Percentiles rank a stretch among this genome's conserved stretches.
phyloP scores from a whole-genome alignment of 2,113 vertebrate species.

The Mirounga angustirostris region DNA sequence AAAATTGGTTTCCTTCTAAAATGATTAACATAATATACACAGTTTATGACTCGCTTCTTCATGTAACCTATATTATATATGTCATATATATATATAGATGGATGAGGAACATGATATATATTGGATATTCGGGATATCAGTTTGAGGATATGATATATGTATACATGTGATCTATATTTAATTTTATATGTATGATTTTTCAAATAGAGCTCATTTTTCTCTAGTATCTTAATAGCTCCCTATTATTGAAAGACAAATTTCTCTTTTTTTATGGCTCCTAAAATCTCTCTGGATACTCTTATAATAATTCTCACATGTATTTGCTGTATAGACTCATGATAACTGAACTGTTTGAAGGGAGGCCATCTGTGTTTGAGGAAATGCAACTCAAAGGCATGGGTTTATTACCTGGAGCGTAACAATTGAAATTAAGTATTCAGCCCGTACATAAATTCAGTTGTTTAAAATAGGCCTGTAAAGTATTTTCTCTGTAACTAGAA shows the following conservation, averaged over 20 bases:
- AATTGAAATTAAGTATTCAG: background rate
- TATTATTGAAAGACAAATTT: slow-evolving; percentile 11
- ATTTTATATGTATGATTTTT: background rate
- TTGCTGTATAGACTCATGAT: background rate
- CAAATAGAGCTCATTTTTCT: slow-evolving; percentile 23
- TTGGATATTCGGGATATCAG: background rate
- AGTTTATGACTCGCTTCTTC: background rate
- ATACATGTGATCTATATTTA: background rate
- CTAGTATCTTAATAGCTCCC: background rate
- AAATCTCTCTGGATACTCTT: background rate
- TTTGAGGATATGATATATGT: background rate
- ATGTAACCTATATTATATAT: background rate
- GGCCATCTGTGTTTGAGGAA: background rate
- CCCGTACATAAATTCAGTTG: slow-evolving; percentile 10
- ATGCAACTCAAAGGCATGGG: background rate
- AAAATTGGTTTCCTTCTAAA: slow-evolving; percentile 42
- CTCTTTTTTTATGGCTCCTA: background rate
- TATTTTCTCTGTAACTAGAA: slow-evolving; percentile 42
- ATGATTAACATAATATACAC: background rate
- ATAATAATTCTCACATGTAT: slow-evolving; percentile 28
- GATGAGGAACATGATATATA: background rate
- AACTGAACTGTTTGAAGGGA: slow-evolving; percentile 18
- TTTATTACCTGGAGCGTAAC: background rate
- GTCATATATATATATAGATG: background rate
- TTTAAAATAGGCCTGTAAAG: background rate